Evolutionary conservation across 2,888 invertebrate species (phyloP), one percentile per base, ranked within the genome.

Genomic region (Eristalinus sepulchralis): DNA sequence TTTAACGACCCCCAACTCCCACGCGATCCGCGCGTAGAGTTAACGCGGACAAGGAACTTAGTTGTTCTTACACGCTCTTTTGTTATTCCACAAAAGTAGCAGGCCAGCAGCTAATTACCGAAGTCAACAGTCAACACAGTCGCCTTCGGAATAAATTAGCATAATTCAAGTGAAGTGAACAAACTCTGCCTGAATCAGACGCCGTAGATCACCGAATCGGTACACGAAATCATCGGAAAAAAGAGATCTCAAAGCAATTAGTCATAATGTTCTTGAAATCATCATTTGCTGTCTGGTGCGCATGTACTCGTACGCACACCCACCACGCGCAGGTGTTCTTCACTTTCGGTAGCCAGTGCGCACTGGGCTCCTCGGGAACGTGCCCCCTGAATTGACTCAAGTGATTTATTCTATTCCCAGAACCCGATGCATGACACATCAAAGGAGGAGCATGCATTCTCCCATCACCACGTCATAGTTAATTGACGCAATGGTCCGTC

Each of bases 381-480:
- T 71, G 71, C 59, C 31, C 27, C n/a, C 0, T 39, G 24, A 27
- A 60, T 60, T 39, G 71, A 60, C 39, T 60, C 13, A 10, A 71
- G n/a, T 60, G 60, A 60, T 71, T 60, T 36, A 71, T 70, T 59
- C 70, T 39, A 27, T 70, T 70, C 70, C 70, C 34, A 36, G 71
- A 39, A 71, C n/a, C 60, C 1, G n/a, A 39, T 17, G 17, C 39
- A 60, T 71, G 71, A 71, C 60, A 71, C 71, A 80, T 80, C 73
- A 73, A 72, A 80, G 67, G 34, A 36, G 47, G 17, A 39, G 60
- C 27, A 53, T 62, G 55, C 66, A 68, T 34, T 70, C 64, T 27
- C 66, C 62, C 31, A 73, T 53, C 60, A 68, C 20, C 72, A 73
- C 72, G 67, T 80, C 72, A 67, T 80, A 60, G 80, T 80, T 73